A percentile compares a stretch with the other conserved stretches of the same genome.
Evolutionary conservation across 64 coral and sea anemone species (phyloP).

Genomic region (Montipora cactus): DNA sequence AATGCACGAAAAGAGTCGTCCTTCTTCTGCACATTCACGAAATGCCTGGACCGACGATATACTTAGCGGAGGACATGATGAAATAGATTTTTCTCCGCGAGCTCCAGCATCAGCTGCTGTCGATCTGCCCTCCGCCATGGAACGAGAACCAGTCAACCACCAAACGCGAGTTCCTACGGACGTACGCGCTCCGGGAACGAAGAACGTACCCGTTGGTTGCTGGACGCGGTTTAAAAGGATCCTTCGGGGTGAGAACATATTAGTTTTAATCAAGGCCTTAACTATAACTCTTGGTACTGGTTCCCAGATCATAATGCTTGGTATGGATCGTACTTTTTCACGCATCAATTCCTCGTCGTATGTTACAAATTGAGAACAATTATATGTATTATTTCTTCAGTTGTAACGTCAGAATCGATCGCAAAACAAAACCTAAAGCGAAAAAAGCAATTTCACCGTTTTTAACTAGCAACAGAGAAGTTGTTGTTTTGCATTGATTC

Average conservation of each 20-base stretch:
- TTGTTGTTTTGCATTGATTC: too few relatives aligned
- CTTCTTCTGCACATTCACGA: constrained; percentile 87
- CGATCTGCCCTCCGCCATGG: constrained; percentile 94
- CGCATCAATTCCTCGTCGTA: neutral
- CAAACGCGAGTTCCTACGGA: constrained; percentile 80
- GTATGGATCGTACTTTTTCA: neutral
- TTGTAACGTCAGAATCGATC: neutral
- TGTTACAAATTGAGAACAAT: neutral
- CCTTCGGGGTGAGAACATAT: constrained; percentile 78
- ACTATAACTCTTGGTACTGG: too few relatives aligned
- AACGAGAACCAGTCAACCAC: constrained; percentile 87
- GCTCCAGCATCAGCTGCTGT: constrained; percentile 92
- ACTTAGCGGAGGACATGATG: constrained; percentile 85
- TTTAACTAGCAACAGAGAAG: neutral
- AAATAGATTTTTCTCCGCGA: constrained; percentile 84
- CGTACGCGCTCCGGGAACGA: constrained; percentile 90
- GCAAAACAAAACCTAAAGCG: neutral
- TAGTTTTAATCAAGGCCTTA: neutral
- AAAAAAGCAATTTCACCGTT: neutral
- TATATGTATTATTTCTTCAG: neutral
- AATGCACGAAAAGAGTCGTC: constrained; percentile 83
- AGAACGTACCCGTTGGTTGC: constrained; percentile 95
- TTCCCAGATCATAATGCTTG: too few relatives aligned
- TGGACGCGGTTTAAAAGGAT: constrained; percentile 97
- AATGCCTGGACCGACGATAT: constrained; percentile 95